Conservation (phyloP, 1,140 invertebrate genomes). For the Dreissena rostriformis region DNA sequence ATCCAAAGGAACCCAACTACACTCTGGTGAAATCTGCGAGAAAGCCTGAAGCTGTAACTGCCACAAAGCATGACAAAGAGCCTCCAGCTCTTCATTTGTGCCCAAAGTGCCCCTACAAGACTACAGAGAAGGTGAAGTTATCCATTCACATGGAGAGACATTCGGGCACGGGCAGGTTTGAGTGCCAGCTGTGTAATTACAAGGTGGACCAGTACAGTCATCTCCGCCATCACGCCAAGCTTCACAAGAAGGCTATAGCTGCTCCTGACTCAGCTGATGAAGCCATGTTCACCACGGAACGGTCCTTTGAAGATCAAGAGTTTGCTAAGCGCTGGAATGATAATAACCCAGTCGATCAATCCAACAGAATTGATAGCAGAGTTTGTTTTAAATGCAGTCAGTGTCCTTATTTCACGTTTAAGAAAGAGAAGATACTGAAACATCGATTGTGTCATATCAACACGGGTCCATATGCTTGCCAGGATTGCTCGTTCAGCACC, state of each 20-base stretch:
- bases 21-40: constrained; percentile 52
- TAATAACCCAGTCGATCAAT: background rate
- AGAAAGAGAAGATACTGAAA: constrained; percentile 71
- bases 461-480: constrained; percentile 71
- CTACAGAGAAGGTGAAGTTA: constrained; percentile 59
- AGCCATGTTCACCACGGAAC: background rate
- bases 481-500: constrained; percentile 69
- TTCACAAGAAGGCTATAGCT: constrained; percentile 52
- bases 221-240: constrained; percentile 58
- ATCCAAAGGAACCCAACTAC: constrained; percentile 64
- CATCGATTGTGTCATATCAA: constrained; percentile 71
- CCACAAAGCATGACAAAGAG: background rate
- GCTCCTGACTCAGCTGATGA: background rate
- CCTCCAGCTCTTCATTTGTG: constrained; percentile 51
- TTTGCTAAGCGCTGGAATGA: background rate
- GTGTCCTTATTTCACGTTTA: constrained; percentile 71
- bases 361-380: constrained; percentile 14
- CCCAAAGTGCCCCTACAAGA: constrained; percentile 70
- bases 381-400: constrained; percentile 69
- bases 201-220: constrained; percentile 65
- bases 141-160: constrained; percentile 68
- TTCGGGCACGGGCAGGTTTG: constrained; percentile 63
- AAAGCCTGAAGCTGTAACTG: constrained; percentile 23
- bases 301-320: constrained; percentile 43
- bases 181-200: constrained; percentile 72